Evolutionary conservation across 2,113 vertebrate species (phyloP), one percentile per base, ranked within the genome.

Genomic region (Scatophagus argus): DNA sequence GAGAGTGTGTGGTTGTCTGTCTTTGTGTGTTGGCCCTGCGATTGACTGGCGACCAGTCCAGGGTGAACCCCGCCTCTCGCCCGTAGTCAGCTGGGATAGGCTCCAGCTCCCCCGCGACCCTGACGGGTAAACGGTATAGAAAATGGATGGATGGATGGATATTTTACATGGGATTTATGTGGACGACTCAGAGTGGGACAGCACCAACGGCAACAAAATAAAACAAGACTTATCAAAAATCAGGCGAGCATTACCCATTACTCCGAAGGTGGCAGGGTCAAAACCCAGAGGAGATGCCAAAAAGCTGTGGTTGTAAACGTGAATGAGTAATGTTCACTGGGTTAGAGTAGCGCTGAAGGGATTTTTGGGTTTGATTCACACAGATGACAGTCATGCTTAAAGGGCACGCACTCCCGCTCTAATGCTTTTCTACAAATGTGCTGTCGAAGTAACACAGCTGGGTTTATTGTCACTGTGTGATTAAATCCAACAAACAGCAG

Each of bases 251-350:
- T 61, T 29, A 6, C 29, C 25, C 31, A 41, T 49, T 47, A 1
- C 29, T 65, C 31, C 43, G 78, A 63, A 67, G 66, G 55, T 60
- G 61, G n/a, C n/a, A 5, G 47, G 67, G 70, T 64, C 60, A 68
- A 55, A 64, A 58, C 66, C 54, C 32, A 23, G 32, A 69, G 56
- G 32, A 69, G 61, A 21, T 21, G 32, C 63, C 56, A 65, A 46
- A 56, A 25, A 55, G 75, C 52, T 17, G 19, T 7, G 23, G 44
- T 64, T 67, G 34, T 67, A 78, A 86, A 84, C 1, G 29, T 60
- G 69, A 81, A 49, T 82, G 77, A 83, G 77, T 74, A 67, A 81
- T 69, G 73, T 68, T 78, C 60, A 34, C 47, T 38, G 54, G 49
- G 38, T 74, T 41, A 1, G 51, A 77, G 73, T 21, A 14, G 64